phyloP scores from a whole-genome alignment of 64 coral and sea anemone species.

The Acropora tenuis region DNA sequence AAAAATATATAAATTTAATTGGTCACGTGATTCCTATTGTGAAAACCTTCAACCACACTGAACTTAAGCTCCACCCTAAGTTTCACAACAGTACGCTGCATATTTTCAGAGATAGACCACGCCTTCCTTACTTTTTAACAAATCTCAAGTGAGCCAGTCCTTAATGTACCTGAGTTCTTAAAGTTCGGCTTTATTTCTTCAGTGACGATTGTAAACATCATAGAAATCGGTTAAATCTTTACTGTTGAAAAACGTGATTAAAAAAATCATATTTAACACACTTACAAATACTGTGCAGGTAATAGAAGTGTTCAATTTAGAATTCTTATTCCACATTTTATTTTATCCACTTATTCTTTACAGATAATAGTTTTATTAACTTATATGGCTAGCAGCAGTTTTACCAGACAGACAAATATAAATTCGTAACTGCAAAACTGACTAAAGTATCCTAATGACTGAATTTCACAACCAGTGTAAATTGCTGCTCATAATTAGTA shows the following conservation, averaged over 20 bases:
- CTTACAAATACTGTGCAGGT: no score
- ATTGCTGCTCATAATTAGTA: background rate
- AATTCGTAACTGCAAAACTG: background rate
- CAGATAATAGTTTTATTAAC: background rate
- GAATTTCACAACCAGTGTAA: background rate
- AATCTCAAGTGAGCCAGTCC: no score
- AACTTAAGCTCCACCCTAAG: no score
- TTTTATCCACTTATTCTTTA: background rate
- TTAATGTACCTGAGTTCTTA: no score
- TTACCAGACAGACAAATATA: background rate
- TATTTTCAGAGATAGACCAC: no score
- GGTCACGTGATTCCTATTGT: no score
- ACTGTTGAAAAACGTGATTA: background rate
- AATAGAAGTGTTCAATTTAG: background rate
- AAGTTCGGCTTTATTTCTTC: no score
- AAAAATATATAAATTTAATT: no score
- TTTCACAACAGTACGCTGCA: no score
- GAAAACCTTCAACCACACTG: no score
- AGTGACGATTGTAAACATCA: no score
- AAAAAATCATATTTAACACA: background rate
- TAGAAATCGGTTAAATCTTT: background rate
- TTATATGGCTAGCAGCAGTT: constrained; percentile 5
- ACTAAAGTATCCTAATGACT: background rate
- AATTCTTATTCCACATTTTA: background rate
- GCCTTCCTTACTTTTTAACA: no score